Evolutionary conservation across 1,140 invertebrate species (phyloP).

Genomic region (Zaprionus davidi): DNA sequence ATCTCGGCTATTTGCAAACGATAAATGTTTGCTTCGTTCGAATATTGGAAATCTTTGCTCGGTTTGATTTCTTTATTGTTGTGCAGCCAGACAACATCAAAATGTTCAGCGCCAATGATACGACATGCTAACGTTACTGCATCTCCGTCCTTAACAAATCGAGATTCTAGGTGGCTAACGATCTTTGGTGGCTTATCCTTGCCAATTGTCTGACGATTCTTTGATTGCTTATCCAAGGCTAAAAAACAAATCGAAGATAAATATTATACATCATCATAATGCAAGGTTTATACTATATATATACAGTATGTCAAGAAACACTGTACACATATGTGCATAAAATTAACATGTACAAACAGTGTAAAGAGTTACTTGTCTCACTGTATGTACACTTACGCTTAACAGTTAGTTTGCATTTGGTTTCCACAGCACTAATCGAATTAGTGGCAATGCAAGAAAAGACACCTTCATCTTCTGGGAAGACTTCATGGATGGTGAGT

Average conservation of each 20-base stretch:
- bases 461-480: conserved; percentile 96
- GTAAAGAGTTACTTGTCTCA: too few relatives aligned
- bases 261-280: background rate
- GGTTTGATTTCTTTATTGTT: conserved; percentile 98
- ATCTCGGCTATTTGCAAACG: conserved; percentile 96
- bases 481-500: conserved; percentile 94
- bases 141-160: conserved; percentile 94
- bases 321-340: too few relatives aligned
- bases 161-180: conserved; percentile 92
- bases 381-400: conserved; percentile 88
- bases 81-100: conserved; percentile 97
- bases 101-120: conserved; percentile 94
- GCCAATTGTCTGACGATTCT: conserved; percentile 84
- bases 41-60: conserved; percentile 97
- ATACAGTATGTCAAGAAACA: too few relatives aligned
- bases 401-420: conserved; percentile 92
- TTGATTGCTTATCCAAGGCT: conserved; percentile 88
- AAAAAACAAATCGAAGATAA: conserved; percentile 36
- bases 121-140: conserved; percentile 92
- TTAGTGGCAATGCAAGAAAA: conserved; percentile 96
- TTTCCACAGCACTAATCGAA: conserved; percentile 92
- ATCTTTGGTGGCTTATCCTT: conserved; percentile 91
- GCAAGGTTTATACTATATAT: too few relatives aligned
- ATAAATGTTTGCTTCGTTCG: conserved; percentile 95
- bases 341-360: too few relatives aligned